phyloP scores from a whole-genome alignment of 2,888 invertebrate genomes.

The Antheraea assamensis region DNA sequence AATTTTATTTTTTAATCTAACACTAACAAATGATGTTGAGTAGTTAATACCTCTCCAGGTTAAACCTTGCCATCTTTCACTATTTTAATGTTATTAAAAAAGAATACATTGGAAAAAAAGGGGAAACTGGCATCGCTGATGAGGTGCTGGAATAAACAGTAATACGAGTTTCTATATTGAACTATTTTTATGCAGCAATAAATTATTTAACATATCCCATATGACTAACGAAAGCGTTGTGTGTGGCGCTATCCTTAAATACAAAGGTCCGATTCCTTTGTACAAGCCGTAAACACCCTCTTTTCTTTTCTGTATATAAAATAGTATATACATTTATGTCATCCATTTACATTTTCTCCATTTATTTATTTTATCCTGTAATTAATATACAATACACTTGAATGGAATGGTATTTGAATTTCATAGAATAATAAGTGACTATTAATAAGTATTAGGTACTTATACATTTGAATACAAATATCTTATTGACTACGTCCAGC shows the following conservation, averaged over 20 bases:
- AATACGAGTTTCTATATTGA: conserved; percentile 31
- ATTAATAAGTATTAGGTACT: neutral
- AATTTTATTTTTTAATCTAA: too few relatives aligned
- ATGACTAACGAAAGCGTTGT: conserved; percentile 89
- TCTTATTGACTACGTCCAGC: conserved; percentile 90
- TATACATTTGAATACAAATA: neutral
- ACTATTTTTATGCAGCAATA: conserved; percentile 52
- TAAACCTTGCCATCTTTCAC: too few relatives aligned
- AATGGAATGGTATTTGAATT: too few relatives aligned
- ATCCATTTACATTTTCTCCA: neutral
- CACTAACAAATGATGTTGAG: too few relatives aligned
- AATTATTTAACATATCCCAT: conserved; percentile 84
- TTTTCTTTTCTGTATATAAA: too few relatives aligned
- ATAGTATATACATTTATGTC: neutral
- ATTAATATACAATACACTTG: neutral
- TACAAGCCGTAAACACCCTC: conserved; percentile 91
- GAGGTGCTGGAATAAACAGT: conserved; percentile 21
- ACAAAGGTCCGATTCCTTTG: conserved; percentile 89
- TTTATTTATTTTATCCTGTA: neutral
- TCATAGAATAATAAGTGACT: neutral
- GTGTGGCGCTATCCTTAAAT: conserved; percentile 90
- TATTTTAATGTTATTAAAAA: too few relatives aligned
- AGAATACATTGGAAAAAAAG: too few relatives aligned
- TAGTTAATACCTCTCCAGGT: too few relatives aligned
- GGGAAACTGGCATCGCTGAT: too few relatives aligned